Conservation (phyloP, 2,113 vertebrate species). For the Anarrhichthys ocellatus region DNA sequence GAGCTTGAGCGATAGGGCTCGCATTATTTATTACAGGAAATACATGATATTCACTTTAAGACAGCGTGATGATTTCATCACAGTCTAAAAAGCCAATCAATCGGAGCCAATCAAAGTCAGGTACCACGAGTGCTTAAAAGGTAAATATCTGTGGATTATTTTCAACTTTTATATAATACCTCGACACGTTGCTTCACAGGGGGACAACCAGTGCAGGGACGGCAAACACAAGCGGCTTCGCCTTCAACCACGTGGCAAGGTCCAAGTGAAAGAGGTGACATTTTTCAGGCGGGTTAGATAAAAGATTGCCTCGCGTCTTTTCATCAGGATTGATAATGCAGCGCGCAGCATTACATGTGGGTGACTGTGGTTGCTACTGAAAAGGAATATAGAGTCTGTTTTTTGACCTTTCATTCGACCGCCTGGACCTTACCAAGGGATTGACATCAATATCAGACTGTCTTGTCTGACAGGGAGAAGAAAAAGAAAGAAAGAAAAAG, state of each 20-base stretch:
- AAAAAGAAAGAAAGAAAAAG: conserved; percentile 21
- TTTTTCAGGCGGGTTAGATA: conserved; percentile 68
- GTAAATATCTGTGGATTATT: conserved; percentile 41
- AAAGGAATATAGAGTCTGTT: conserved; percentile 72
- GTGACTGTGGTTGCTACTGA: conserved; percentile 70
- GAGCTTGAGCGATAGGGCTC: conserved; percentile 45
- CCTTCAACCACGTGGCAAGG: conserved; percentile 16
- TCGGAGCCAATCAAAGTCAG: conserved; percentile 21
- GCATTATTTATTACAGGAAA: conserved; percentile 60
- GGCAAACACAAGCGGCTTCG: conserved; percentile 32
- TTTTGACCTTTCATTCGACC: conserved; percentile 74
- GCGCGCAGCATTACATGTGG: conserved; percentile 61
- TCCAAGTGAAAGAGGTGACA: conserved; percentile 61
- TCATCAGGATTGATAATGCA: conserved; percentile 74
- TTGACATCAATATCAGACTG: conserved; percentile 66
- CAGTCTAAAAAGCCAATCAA: conserved; percentile 34
- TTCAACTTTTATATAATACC: conserved; percentile 21
- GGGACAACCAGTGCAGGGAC: not conserved
- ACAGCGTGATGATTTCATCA: conserved; percentile 36
- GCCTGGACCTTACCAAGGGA: conserved; percentile 52
- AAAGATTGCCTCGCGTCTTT: conserved; percentile 68
- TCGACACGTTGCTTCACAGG: not conserved
- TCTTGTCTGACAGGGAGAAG: conserved; percentile 44
- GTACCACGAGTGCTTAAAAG: not conserved
- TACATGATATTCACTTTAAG: conserved; percentile 49